These are phyloP conservation scores for Premnoplex brunnescens DNA, from an alignment of 2,797 vertebrate genomes.

Conservation along the genomic window DNA sequence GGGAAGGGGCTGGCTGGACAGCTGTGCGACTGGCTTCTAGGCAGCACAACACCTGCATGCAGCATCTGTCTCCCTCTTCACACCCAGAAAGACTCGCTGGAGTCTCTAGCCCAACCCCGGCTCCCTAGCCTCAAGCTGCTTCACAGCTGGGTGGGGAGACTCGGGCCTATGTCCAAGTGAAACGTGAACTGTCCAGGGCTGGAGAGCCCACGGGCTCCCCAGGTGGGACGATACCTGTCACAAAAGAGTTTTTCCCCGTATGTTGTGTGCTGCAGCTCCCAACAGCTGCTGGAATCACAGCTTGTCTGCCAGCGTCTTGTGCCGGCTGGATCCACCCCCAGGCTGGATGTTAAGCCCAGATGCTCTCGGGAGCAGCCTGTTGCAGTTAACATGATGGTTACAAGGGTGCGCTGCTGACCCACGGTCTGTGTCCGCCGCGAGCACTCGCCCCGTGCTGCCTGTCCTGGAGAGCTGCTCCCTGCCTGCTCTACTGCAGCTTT, in stretches of 20 bases:
- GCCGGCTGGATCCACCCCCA: background rate
- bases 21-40: fast-evolving
- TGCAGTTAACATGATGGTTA: background rate
- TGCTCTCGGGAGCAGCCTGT: background rate
- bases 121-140: background rate
- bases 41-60: background rate
- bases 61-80: background rate
- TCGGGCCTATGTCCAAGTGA: background rate
- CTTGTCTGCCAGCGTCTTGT: background rate
- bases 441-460: fast-evolving
- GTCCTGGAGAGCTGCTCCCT: background rate
- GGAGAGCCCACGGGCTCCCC: background rate
- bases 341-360: background rate
- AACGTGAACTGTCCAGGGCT: fast-evolving
- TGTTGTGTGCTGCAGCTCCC: background rate
- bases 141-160: background rate
- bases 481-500: background rate
- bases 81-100: background rate
- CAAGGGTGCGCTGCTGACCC: conserved; percentile 19
- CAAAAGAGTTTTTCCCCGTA: fast-evolving
- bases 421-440: fast-evolving
- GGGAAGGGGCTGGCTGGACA: background rate
- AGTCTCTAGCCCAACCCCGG: background rate
- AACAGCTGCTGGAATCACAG: background rate
- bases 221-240: fast-evolving